Percentiles rank a stretch among this genome's conserved stretches.
Evolutionary conservation across 1,140 invertebrate genomes (phyloP).

Genomic region (Chironomus striatipennis): DNA sequence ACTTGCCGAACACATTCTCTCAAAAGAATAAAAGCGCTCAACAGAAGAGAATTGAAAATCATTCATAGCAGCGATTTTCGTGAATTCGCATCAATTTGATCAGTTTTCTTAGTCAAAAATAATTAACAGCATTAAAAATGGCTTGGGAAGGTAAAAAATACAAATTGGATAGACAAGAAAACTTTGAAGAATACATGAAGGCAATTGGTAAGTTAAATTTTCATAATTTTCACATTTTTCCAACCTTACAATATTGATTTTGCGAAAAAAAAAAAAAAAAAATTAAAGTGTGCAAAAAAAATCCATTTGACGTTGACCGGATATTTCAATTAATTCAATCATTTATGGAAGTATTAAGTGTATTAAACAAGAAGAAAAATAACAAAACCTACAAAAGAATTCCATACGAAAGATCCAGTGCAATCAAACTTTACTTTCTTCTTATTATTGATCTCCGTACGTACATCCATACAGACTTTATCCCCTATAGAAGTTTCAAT

Average conservation of each 20-base stretch:
- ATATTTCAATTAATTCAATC: background rate
- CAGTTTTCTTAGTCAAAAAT: background rate
- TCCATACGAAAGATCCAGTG: too few relatives aligned
- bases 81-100: background rate
- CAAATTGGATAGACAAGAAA: slow-evolving; percentile 62
- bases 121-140: slow-evolving; percentile 35
- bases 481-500: too few relatives aligned
- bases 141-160: slow-evolving; percentile 58
- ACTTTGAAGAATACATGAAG: slow-evolving; percentile 82
- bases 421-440: background rate
- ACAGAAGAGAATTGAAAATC: background rate
- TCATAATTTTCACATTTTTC: background rate
- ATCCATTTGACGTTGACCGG: background rate
- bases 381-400: background rate
- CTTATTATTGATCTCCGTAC: background rate
- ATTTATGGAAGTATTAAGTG: background rate
- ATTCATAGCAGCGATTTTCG: background rate
- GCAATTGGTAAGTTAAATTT: slow-evolving; percentile 54
- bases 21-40: background rate
- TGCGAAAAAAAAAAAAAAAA: too few relatives aligned
- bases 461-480: background rate
- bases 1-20: background rate
- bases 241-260: slow-evolving; percentile 1
- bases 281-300: slow-evolving; percentile 4
- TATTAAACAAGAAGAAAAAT: background rate